Evolutionary conservation across 1,140 invertebrate genomes (phyloP).

Genomic region (Anastatus disparis): DNA sequence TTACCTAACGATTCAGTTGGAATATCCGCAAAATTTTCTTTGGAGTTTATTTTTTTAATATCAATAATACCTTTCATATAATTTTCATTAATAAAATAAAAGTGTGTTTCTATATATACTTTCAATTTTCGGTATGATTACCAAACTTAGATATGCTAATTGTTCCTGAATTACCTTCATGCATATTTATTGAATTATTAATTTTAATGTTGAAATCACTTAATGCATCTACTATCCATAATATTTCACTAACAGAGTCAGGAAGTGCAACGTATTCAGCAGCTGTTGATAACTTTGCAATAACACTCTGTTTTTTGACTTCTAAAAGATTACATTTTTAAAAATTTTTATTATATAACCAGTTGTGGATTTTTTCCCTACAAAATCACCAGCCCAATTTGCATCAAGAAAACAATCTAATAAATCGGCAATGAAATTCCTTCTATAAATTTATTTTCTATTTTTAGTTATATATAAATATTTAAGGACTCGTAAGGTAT

Average conservation of each 20-base stretch:
- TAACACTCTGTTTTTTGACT: neutral
- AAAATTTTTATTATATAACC: constrained; percentile 29
- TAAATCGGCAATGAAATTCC: neutral
- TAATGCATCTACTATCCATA: neutral
- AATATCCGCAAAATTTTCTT: constrained; percentile 29
- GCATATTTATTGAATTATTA: neutral
- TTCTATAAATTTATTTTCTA: neutral
- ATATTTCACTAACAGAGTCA: neutral
- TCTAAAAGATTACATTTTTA: neutral
- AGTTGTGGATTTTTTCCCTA: constrained; percentile 42
- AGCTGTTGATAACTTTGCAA: neutral
- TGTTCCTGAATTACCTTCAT: neutral
- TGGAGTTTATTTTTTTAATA: constrained; percentile 31
- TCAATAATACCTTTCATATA: neutral
- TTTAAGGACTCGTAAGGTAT: too few relatives aligned
- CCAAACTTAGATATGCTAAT: neutral
- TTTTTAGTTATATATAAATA: constrained; percentile 14
- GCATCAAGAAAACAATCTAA: constrained; percentile 38
- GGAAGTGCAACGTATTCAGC: neutral
- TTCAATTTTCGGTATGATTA: neutral
- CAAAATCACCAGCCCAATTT: constrained; percentile 31
- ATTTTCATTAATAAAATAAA: constrained; percentile 1
- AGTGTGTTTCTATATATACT: neutral
- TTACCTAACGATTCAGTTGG: constrained; percentile 28
- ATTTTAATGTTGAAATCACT: neutral